Evolutionary conservation across 64 coral and sea anemone genomes (phyloP).

Genomic region (Montipora efflorescens): DNA sequence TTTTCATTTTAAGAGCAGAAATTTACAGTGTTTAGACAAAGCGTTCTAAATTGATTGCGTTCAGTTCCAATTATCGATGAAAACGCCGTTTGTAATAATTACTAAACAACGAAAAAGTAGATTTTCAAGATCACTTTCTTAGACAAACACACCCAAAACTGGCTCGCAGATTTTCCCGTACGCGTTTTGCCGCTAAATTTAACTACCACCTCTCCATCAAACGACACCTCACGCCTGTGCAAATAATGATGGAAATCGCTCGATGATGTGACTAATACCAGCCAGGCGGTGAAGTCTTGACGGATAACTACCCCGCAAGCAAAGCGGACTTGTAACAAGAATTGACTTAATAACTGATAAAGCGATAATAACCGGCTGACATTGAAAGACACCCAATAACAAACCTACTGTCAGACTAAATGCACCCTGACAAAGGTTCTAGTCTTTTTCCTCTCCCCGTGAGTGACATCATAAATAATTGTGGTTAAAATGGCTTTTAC

Average conservation of each 20-base stretch:
- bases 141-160: constrained; percentile 10
- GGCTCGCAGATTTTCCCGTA: not conserved
- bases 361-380: not conserved
- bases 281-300: not conserved
- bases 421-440: not conserved
- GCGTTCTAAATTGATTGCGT: not conserved
- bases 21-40: not conserved
- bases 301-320: not conserved
- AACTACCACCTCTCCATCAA: not conserved
- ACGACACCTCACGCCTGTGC: not conserved
- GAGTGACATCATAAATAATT: constrained; percentile 29
- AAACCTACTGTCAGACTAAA: not conserved
- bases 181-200: not conserved
- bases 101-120: not conserved
- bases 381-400: not conserved
- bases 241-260: not conserved
- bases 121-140: not conserved
- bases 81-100: not conserved
- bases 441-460: not conserved
- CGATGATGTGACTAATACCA: not conserved
- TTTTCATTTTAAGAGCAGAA: not conserved
- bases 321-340: not conserved
- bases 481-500: constrained; percentile 1
- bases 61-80: constrained; percentile 24
- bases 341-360: not conserved